phyloP scores from a whole-genome alignment of 2,888 invertebrate species.

The Octonoba sinensis region DNA sequence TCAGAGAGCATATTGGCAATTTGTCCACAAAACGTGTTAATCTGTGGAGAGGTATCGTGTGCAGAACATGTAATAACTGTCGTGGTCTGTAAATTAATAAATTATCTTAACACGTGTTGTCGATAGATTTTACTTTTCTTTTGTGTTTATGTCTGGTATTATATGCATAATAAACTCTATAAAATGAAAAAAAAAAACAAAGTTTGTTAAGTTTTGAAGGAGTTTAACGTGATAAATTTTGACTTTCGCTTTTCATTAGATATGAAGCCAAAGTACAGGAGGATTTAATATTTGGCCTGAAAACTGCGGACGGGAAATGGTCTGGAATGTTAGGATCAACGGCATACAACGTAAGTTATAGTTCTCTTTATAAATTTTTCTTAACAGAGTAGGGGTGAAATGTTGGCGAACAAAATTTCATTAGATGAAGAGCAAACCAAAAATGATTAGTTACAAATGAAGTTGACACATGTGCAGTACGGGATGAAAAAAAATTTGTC shows the following conservation, averaged over 20 bases:
- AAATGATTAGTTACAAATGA: too few species aligned
- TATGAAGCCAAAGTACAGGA: slow-evolving; percentile 4
- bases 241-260: slow-evolving; percentile 1
- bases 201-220: too few species aligned
- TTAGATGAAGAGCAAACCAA: too few species aligned
- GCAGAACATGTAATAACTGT: too few species aligned
- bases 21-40: too few species aligned
- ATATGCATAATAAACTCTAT: too few species aligned
- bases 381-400: neutral
- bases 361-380: neutral
- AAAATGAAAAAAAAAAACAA: too few species aligned
- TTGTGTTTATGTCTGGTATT: neutral
- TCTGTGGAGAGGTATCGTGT: too few species aligned
- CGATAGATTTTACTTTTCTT: neutral
- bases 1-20: too few species aligned
- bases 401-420: neutral
- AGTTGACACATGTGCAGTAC: neutral
- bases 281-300: slow-evolving; percentile 6
- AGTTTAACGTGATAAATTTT: neutral
- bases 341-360: slow-evolving; percentile 12
- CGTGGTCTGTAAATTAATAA: neutral
- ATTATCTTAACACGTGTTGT: neutral
- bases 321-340: slow-evolving; percentile 29
- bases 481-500: too few species aligned
- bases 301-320: slow-evolving; percentile 10